Evolutionary conservation across 2,797 vertebrate genomes (phyloP), one percentile per base, ranked within the genome.

Genomic region (Lates japonicus): DNA sequence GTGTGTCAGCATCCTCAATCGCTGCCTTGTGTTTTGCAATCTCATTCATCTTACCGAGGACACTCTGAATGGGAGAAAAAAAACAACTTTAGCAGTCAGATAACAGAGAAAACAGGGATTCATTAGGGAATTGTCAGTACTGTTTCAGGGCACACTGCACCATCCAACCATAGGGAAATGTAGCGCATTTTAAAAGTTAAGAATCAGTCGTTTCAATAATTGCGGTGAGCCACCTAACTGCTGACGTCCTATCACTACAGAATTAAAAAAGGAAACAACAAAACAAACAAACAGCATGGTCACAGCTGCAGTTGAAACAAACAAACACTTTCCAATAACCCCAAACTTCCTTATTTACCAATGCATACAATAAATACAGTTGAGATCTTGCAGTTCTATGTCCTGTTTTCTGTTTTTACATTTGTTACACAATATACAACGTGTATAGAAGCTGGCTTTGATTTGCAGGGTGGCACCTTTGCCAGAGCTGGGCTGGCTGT

Each of bases 1-100:
- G 97, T 33, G 96, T 97, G 46, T 98, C 97, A 1, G 97, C 97
- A 0, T 98, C 97, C 80, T 98, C 97, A 78, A 97, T 96, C 0
- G 97, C 93, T 20, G 96, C 83, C 92, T 98, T 99, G 93, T 99
- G 96, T 91, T 98, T 98, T 52, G 97, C 97, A 0, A 98, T 97
- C 90, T 99, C 98, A 70, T 98, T 98, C 96, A 98, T 97, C 87
- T 98, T 98, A 20, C 97, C 97, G 73, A 99, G 94, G 78, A 99
- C 97, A 61, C 97, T 98, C 98, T 99, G 78, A 20, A 83, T 48
- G 44, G 46, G 20, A 86, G 20, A 85, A 33, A 79, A 10, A 48
- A 17, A 9, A 72, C n/a, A 20, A 44, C 37, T 0, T 22, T 2
- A 22, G 25, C n/a, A 59, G 63, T 64, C 14, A 37, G 25, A 57